Base-by-base conservation (phyloP, 2,113 vertebrate genomes). In the Oplegnathus fasciatus region DNA sequence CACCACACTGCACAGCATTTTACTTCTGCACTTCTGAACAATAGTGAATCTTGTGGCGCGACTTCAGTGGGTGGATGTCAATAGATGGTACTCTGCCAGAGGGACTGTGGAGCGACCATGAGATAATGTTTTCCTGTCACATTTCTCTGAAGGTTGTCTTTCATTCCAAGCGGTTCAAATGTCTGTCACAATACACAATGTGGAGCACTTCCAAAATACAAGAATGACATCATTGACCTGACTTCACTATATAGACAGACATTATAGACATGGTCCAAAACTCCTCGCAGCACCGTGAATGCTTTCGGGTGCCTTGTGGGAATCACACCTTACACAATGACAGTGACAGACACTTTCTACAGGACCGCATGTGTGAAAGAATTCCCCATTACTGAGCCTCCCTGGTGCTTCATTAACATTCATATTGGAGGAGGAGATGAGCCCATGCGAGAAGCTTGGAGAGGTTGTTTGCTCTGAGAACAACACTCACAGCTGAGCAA, bases 81-180 rank as follows among this genome's bases (percentile, higher is more conserved):
- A 5, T 78, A 44, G 88, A 86, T 66, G 85, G 80, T 46, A 1
- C 62, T 64, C 37, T 83, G 91, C 82, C 90, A 90, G 74, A 14
- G 58, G 57, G 78, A 46, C 78, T 40, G 52, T 37, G 73, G 83
- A 73, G 37, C 20, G 32, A 80, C 58, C 50, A 90, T 91, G 91
- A 91, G 87, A 86, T 90, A 89, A 93, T 90, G 88, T 92, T 94
- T 94, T 91, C 91, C 93, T 83, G 85, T 87, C 84, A 60, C 83
- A 86, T 88, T 88, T 81, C 62, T 72, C 80, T 77, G 52, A 90
- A 88, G 85, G 83, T 88, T 90, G 80, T 62, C 79, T 86, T 89
- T 89, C 83, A 89, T 85, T 91, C 68, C 50, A 26, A 18, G 37
- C 57, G 66, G 68, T 37, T 76, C 46, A 69, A 76, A 87, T 50